Base-by-base conservation (phyloP, 1,140 invertebrate species). In the Belonocnema kinseyi region DNA sequence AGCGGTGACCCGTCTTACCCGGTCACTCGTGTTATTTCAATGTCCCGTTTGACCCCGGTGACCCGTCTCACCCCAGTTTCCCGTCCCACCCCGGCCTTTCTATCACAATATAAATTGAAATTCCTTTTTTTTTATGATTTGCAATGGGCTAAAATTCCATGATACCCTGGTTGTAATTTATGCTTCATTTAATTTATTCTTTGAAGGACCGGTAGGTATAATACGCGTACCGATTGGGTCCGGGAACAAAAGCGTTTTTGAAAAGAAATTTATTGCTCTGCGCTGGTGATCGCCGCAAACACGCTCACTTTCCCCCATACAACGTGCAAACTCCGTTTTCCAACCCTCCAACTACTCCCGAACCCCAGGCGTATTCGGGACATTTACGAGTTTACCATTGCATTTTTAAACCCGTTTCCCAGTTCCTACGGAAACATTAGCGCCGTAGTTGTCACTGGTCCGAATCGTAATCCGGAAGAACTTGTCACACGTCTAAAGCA, bases 201-300 rank as follows among this genome's bases (percentile, higher is more conserved):
- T 46, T 40, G 61, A n/a, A 40, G 58, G 58, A 21, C 58, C 21
- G 13, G 13, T 61, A 61, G 19, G 53, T 75, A 83, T 78, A 82
- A 81, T 78, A 74, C 77, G 77, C 80, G 66, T 56, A 75, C 71
- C 71, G 19, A 21, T 71, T 75, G 16, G 72, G 50, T 33, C 77
- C 61, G n/a, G 75, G 76, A 85, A 83, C 83, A 87, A 87, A 87
- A 87, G 85, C 80, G 80, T 81, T 87, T 86, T 87, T 86, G 83
- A 85, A 80, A 85, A 80, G 56, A 75, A 86, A 87, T 87, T 86
- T 86, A 87, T 87, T 78, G 76, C 85, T 72, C 53, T 21, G 78
- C 80, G 72, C 50, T 66, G 61, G 72, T 72, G 79, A 76, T 81
- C 70, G 40, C 77, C 82, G 76, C 82, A 75, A 85, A 80, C 83